Percentiles rank a stretch among this genome's conserved stretches.
These are phyloP conservation scores for Spermophilus dauricus DNA, from an alignment of 2,113 vertebrate genomes.

Conservation along the genomic window DNA sequence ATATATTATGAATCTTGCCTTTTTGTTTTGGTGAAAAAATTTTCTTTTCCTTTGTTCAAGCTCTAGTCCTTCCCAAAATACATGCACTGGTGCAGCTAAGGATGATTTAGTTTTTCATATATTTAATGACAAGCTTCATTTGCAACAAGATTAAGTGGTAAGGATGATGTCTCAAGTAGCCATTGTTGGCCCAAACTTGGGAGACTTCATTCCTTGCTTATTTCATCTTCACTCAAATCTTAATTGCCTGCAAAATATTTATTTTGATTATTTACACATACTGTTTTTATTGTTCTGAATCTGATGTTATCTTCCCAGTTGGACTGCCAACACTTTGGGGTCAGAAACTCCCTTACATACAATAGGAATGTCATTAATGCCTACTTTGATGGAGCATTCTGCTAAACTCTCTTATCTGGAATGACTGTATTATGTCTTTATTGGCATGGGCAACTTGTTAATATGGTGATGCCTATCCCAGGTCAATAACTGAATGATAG, in stretches of 20 bases:
- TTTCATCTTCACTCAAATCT: conserved; percentile 32
- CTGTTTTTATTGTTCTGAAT: not conserved
- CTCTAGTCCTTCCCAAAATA: conserved; percentile 26
- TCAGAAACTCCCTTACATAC: not conserved
- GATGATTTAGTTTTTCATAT: not conserved
- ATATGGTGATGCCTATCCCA: not conserved
- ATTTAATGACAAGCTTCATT: not conserved
- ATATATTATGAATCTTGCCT: not conserved
- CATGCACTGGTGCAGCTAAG: not conserved
- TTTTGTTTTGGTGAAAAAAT: not conserved
- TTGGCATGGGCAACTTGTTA: not conserved
- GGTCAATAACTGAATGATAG: not conserved
- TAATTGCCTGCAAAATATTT: not conserved
- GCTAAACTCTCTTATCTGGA: not conserved
- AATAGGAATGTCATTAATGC: not conserved
- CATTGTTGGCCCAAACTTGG: not conserved
- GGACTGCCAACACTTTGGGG: not conserved
- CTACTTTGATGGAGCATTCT: not conserved
- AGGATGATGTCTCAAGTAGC: not conserved
- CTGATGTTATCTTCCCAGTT: not conserved
- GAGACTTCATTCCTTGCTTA: not conserved
- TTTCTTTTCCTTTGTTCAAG: not conserved
- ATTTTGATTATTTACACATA: not conserved
- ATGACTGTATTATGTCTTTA: not conserved
- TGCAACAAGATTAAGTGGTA: not conserved